Base-by-base conservation (phyloP, 2,113 vertebrate species). In the Cyrtonyx montezumae region DNA sequence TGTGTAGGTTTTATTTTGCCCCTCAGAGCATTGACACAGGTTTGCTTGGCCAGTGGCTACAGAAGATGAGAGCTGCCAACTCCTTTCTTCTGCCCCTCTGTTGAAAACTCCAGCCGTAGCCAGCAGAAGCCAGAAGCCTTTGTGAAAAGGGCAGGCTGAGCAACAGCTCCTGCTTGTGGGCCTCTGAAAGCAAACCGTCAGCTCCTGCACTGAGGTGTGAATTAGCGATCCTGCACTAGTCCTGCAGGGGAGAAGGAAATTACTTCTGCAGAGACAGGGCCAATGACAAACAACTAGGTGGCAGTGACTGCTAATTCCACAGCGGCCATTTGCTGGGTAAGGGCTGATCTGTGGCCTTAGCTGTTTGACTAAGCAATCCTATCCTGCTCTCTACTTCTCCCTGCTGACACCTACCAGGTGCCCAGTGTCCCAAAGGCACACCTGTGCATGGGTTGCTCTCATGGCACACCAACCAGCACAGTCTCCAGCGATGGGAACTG, bases 1-100 rank as follows among this genome's bases (percentile, higher is more conserved):
- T 85, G 81, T 89, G 94, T 85, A 92, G 89, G 87, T 88, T 95
- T 94, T 92, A 59, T 85, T 76, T 78, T 94, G 92, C 85, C 79
- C 91, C 94, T 95, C 73, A 56, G 90, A 88, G 85, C 88, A 51
- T 56, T 80, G 93, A 74, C 68, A 95, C 37, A 71, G 85, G 84
- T 91, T 61, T 83, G 71, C 1, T 11, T 56, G 91, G 90, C 90
- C 94, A 90, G 43, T 11, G 32, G 85, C 82, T 84, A 32, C 4
- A 26, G 82, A 90, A 78, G 65, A n/a, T 65, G 58, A 14, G 88
- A n/a, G 79, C 76, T 95, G 90, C 96, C 91, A 95, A 26, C 34
- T 91, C 75, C 78, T 91, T 91, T 43, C 55, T 91, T 74, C 81
- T 79, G 81, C 23, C 58, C 61, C 79, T 78, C 76, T 90, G 75